These are phyloP conservation scores for Blastomussa wellsi DNA, from an alignment of 92 coral and sea anemone genomes.

Conservation along the genomic window DNA sequence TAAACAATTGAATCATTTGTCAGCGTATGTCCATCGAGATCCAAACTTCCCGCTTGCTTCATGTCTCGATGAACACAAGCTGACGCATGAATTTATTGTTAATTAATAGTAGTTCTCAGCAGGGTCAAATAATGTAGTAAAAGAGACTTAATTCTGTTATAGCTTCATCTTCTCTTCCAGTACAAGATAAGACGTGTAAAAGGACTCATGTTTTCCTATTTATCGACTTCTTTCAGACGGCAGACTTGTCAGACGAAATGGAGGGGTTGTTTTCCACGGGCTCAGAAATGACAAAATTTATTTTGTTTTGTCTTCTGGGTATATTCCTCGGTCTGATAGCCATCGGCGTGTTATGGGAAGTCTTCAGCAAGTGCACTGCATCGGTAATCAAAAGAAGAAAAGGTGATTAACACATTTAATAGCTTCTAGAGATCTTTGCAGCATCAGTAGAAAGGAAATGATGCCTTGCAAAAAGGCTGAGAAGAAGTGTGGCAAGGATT, in stretches of 20 bases:
- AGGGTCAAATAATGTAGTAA: not conserved
- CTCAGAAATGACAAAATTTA: constrained; percentile 27
- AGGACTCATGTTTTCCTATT: not conserved
- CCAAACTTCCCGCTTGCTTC: no score
- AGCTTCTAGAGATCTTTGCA: no score
- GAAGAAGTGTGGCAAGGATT: no score
- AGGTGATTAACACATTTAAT: constrained; percentile 1
- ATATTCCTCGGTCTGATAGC: constrained; percentile 5
- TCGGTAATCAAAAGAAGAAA: not conserved
- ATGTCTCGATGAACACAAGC: no score
- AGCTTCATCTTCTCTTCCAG: not conserved
- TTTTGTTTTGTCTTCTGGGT: constrained; percentile 30
- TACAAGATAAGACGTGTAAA: not conserved
- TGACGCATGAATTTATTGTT: no score
- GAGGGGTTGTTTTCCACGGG: constrained; percentile 41
- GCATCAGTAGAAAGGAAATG: no score
- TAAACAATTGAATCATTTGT: no score
- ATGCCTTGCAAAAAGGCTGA: no score
- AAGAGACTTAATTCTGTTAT: not conserved
- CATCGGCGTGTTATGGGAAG: constrained; percentile 28
- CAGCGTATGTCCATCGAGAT: no score
- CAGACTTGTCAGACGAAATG: constrained; percentile 34
- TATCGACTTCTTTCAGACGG: constrained; percentile 2
- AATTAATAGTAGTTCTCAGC: no score
- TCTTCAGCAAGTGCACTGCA: not conserved